A percentile compares a stretch with the other conserved stretches of the same genome.
Evolutionary conservation across 1,140 invertebrate species (phyloP).

Genomic region (Lanistes nyassanus): DNA sequence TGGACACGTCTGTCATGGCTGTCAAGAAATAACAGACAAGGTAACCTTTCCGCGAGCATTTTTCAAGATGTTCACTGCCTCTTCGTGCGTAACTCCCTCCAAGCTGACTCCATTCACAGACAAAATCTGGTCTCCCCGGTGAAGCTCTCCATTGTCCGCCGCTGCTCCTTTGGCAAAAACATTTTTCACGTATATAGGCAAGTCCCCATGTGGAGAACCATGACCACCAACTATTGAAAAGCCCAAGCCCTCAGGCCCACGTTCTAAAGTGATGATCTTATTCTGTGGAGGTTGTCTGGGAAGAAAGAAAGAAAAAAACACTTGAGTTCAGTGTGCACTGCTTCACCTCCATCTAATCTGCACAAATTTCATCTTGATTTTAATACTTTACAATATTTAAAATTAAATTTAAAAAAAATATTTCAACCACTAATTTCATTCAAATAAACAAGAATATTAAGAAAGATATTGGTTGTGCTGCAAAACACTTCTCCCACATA

Average conservation of each 20-base stretch:
- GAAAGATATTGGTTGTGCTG: no score
- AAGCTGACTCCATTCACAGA: conserved; percentile 70
- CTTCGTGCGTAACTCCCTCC: conserved; percentile 73
- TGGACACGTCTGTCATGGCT: neutral
- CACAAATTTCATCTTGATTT: neutral
- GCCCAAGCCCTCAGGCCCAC: conserved; percentile 80
- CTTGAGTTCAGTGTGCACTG: neutral
- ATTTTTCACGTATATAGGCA: conserved; percentile 86
- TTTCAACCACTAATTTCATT: neutral
- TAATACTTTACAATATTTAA: no score
- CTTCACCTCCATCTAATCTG: neutral
- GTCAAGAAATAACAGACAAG: conserved; percentile 67
- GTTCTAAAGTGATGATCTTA: conserved; percentile 74
- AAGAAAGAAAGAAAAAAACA: conserved; percentile 26
- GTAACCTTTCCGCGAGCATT: conserved; percentile 71
- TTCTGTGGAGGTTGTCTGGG: conserved; percentile 50
- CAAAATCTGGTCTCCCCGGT: conserved; percentile 74
- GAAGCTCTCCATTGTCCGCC: conserved; percentile 74
- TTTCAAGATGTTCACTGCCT: conserved; percentile 74
- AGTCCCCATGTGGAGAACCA: conserved; percentile 79
- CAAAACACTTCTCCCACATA: no score
- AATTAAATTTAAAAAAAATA: no score
- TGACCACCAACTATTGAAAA: conserved; percentile 85
- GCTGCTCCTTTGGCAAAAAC: conserved; percentile 82
- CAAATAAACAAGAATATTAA: no score